Evolutionary conservation across 37 sponge, comb jelly and placozoan species (phyloP), one percentile per base, ranked within the genome.

Genomic region (Spongia lamella): DNA sequence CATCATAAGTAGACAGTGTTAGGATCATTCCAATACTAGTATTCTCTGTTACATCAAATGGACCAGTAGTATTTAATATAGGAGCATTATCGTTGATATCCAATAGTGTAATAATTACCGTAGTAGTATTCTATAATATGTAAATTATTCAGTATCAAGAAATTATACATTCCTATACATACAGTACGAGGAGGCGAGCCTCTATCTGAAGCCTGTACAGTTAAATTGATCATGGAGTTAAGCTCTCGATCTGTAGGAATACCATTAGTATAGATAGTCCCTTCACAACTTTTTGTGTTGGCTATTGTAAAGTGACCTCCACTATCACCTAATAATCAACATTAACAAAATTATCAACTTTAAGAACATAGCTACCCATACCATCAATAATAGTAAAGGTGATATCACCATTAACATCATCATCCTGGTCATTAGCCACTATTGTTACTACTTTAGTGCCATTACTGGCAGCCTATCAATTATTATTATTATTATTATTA

Each of bases 71-170:
- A 9, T 5, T 43, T 9, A 43, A 43, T 5, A 13, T 9, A 13
- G 47, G 47, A 43, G 47, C 47, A 43, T 43, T 43, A 9, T 43
- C 47, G 9, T 72, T 72, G 7, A 72, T 57, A 72, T 72, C 73
- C 33, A 20, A 29, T 1, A 72, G 38, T 20, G 57, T 56, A 19
- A 72, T 43, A 21, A 26, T 53, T 1, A 72, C 59, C 3, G 24
- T 53, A 36, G 59, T 37, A 7, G 59, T 72, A 9, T 43, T 43
- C 47, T 43, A 43, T 43, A 13, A 9, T 43, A 43, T 9, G 9
- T 13, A 9, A 13, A 9, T 5, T 43, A 13, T 5, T 13, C 9
- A 43, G 47, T 13, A 43, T 43, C 5, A 9, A 13, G 9, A 5
- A 43, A 9, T 43, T 43, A 43, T 43, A 43, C 9, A 9, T 9